Evolutionary conservation across 2,888 invertebrate genomes (phyloP).

Genomic region (Beris chalybata): DNA sequence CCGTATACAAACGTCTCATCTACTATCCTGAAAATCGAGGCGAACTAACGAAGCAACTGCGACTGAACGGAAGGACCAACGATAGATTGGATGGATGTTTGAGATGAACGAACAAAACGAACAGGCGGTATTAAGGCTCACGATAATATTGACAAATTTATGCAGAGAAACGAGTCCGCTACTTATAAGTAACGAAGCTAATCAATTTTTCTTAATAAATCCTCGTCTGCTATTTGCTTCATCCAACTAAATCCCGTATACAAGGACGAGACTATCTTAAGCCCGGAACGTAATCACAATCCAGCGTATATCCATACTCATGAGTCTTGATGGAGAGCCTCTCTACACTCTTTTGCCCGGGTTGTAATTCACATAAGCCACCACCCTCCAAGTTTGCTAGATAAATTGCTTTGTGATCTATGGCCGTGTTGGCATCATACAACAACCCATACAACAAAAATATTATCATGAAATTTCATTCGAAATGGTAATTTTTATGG

Average conservation of each 20-base stretch:
- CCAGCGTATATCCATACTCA: neutral
- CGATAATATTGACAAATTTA: slow-evolving; percentile 40
- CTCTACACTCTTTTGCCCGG: slow-evolving; percentile 6
- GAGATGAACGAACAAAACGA: neutral
- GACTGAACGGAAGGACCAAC: slow-evolving; percentile 18
- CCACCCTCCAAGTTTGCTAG: slow-evolving; percentile 7
- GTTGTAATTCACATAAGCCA: slow-evolving; percentile 33
- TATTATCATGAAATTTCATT: slow-evolving; percentile 27
- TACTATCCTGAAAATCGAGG: neutral
- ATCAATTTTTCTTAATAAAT: slow-evolving; percentile 41
- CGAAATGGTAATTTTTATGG: slow-evolving; percentile 28
- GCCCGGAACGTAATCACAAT: slow-evolving; percentile 14
- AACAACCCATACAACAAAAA: slow-evolving; percentile 10
- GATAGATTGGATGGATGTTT: slow-evolving; percentile 11
- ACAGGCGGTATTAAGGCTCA: slow-evolving; percentile 22
- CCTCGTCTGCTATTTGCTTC: slow-evolving; percentile 34
- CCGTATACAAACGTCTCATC: neutral
- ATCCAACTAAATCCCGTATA: slow-evolving; percentile 8
- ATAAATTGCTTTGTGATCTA: slow-evolving; percentile 31
- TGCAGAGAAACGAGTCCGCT: slow-evolving; percentile 38
- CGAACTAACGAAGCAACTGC: slow-evolving; percentile 1
- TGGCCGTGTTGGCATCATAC: slow-evolving; percentile 12
- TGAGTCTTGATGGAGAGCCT: neutral
- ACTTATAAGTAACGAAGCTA: slow-evolving; percentile 40
- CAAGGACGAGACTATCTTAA: slow-evolving; percentile 11